phyloP scores from a whole-genome alignment of 2,113 vertebrate species.

The Balaenoptera acutorostrata region DNA sequence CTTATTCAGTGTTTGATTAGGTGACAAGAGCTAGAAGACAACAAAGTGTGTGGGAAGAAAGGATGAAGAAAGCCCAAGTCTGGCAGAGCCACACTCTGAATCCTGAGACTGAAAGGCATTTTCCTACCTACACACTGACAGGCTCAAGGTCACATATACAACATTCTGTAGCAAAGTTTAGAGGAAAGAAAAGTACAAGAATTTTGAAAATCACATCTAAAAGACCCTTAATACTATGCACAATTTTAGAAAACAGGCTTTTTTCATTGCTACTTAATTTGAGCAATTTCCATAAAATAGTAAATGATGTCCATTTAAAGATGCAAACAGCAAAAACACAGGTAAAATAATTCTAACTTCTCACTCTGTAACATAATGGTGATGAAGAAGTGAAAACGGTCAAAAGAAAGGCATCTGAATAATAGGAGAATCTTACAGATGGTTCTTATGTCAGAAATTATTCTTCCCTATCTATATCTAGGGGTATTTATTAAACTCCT shows the following conservation, averaged over 20 bases:
- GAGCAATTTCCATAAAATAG: not conserved
- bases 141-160: not conserved
- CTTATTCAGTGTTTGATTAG: not conserved
- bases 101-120: not conserved
- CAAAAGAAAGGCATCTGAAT: not conserved
- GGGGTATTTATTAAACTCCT: slow-evolving; percentile 29
- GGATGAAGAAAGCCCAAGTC: not conserved
- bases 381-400: not conserved
- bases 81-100: not conserved
- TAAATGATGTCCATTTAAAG: not conserved
- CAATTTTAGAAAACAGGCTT: not conserved
- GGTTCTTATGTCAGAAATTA: not conserved
- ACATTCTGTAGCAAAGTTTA: not conserved
- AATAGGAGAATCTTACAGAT: not conserved
- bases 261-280: slow-evolving; percentile 10
- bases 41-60: not conserved
- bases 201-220: not conserved
- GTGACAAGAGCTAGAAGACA: not conserved
- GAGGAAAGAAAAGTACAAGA: not conserved
- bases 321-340: not conserved
- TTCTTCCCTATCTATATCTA: slow-evolving; percentile 10
- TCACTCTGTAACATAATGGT: not conserved
- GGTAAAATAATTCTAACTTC: not conserved
- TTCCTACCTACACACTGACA: not conserved
- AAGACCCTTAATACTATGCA: not conserved